Evolutionary conservation across 2,888 invertebrate genomes (phyloP), one percentile per base, ranked within the genome.

Genomic region (Tiliacea citrago): DNA sequence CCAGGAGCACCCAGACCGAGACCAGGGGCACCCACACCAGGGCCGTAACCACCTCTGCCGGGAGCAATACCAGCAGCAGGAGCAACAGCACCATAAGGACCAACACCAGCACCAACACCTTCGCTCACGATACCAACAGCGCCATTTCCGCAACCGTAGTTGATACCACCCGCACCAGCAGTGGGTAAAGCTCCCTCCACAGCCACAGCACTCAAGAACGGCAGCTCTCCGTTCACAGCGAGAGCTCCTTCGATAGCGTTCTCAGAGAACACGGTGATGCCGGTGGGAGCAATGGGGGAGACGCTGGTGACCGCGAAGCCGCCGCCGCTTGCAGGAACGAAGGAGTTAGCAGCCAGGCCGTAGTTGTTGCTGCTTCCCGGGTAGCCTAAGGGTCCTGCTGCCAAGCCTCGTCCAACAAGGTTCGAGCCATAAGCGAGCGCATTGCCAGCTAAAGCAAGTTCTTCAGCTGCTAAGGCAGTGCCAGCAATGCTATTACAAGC

Each of bases 251-350:
- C 88, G 21, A 92, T 91, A 7, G 82, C 88, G 71, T 93, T 92
- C 73, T 94, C 92, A 9, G 93, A 93, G 13, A 88, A 58, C 6
- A 92, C 89, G 12, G 89, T 86, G 4, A 94, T 82, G 10, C 91
- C 90, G 1, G 86, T 88, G 0, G 93, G 92, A 0, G 88, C 77
- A 45, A 90, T 87, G 4, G 90, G 87, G 2, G 89, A 91, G 12
- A 81, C 63, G 71, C 91, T 91, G 68, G 90, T 87, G 6, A 90
- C 87, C 21, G 86, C 77, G 12, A 89, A 86, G 0, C 84, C 77
- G 0, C 90, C 90, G 0, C 89, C 88, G 62, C 65, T 81, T 12
- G 88, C 47, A 9, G 86, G 83, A 0, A 71, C 57, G 9, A 83
- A 53, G 51, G 65, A 68, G 53, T 79, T 77, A 18, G 74, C n/a